Evolutionary conservation across 2,888 invertebrate species (phyloP).

Genomic region (Acanthococcus lagerstroemiae): DNA sequence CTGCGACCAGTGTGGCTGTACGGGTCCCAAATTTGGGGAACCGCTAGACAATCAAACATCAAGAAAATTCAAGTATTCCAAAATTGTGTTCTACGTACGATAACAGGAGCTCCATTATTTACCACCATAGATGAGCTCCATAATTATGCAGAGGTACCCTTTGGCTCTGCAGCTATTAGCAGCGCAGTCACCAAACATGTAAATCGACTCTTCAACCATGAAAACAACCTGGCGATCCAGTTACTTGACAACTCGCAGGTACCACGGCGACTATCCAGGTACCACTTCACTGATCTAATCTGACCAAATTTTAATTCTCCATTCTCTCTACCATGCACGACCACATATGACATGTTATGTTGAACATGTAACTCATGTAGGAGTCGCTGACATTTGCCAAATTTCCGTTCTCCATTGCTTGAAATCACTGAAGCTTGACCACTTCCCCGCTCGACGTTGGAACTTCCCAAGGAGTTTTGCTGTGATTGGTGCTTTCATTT

Average conservation of each 20-base stretch:
- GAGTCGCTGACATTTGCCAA: neutral
- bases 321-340: too few species aligned
- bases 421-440: too few species aligned
- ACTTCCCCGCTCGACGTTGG: too few species aligned
- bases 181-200: neutral
- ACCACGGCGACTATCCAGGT: neutral
- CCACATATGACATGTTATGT: too few species aligned
- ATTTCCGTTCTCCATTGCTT: too few species aligned
- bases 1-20: slow-evolving; percentile 2
- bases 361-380: neutral
- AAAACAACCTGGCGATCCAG: neutral
- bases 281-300: neutral
- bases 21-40: neutral
- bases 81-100: neutral
- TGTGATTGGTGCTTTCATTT: too few species aligned
- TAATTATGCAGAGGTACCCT: neutral
- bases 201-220: neutral
- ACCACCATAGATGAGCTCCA: neutral
- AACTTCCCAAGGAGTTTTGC: too few species aligned
- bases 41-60: neutral
- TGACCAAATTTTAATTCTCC: neutral
- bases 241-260: neutral
- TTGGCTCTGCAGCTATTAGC: neutral
- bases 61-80: slow-evolving; percentile 3
- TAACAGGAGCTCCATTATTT: neutral